These are phyloP conservation scores for Hirudo medicinalis DNA, from an alignment of 1,140 invertebrate genomes.

Conservation along the genomic window DNA sequence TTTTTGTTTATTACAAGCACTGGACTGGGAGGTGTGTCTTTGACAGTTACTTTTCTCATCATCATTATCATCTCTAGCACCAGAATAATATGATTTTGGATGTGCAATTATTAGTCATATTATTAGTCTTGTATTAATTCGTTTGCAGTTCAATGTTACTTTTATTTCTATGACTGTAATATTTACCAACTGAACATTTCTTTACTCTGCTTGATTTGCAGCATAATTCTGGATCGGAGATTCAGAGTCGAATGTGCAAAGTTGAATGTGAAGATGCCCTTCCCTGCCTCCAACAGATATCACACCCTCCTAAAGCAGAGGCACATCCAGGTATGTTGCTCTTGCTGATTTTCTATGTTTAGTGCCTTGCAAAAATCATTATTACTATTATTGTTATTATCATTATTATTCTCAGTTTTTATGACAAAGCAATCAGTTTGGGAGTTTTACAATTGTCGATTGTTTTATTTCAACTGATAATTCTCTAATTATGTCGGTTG, in stretches of 20 bases:
- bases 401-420: background rate
- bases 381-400: no score
- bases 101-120: background rate
- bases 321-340: slow-evolving; percentile 55
- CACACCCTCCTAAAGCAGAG: slow-evolving; percentile 87
- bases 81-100: slow-evolving; percentile 2
- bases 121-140: background rate
- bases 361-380: background rate
- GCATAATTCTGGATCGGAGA: slow-evolving; percentile 88
- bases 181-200: background rate
- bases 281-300: slow-evolving; percentile 79
- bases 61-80: no score
- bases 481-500: background rate
- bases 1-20: slow-evolving; percentile 97
- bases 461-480: background rate
- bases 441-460: background rate
- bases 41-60: no score
- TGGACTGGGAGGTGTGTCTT: slow-evolving; percentile 60
- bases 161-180: no score
- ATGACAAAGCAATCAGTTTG: background rate
- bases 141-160: no score
- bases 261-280: slow-evolving; percentile 56
- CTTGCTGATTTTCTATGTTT: background rate
- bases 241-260: slow-evolving; percentile 87
- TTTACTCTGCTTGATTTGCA: slow-evolving; percentile 38